phyloP scores from a whole-genome alignment of 2,888 invertebrate species.

The Nomada ferruginata region DNA sequence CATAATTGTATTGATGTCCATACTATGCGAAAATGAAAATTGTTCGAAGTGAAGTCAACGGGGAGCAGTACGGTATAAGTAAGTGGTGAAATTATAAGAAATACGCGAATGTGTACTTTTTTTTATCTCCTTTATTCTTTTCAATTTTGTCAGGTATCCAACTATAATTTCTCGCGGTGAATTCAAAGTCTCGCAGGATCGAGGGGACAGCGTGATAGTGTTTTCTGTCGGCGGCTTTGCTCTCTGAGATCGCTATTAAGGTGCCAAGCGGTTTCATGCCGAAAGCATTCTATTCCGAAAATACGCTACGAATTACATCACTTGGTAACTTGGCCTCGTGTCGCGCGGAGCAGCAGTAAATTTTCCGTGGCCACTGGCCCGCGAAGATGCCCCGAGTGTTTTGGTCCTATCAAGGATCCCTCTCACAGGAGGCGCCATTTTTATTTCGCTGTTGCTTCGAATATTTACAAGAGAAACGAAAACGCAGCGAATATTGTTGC shows the following conservation, averaged over 20 bases:
- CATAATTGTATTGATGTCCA: too few species aligned
- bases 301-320: slow-evolving; percentile 73
- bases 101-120: too few species aligned
- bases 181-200: slow-evolving; percentile 11
- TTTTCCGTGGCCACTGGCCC: slow-evolving; percentile 61
- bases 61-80: too few species aligned
- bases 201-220: not conserved
- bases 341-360: slow-evolving; percentile 78
- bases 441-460: slow-evolving; percentile 20
- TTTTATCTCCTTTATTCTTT: too few species aligned
- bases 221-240: slow-evolving; percentile 19
- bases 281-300: slow-evolving; percentile 73
- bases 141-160: too few species aligned
- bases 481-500: slow-evolving; percentile 61
- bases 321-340: slow-evolving; percentile 82
- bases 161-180: too few species aligned
- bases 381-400: slow-evolving; percentile 48
- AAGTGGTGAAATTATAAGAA: too few species aligned
- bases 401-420: slow-evolving; percentile 29
- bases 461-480: slow-evolving; percentile 49
- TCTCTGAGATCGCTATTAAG: slow-evolving; percentile 61
- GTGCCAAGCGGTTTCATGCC: slow-evolving; percentile 75
- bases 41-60: too few species aligned
- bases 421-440: slow-evolving; percentile 16
- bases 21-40: too few species aligned